A percentile compares a stretch with the other conserved stretches of the same genome.
phyloP scores from a whole-genome alignment of 2,113 vertebrate species.

The Madoqua kirkii region DNA sequence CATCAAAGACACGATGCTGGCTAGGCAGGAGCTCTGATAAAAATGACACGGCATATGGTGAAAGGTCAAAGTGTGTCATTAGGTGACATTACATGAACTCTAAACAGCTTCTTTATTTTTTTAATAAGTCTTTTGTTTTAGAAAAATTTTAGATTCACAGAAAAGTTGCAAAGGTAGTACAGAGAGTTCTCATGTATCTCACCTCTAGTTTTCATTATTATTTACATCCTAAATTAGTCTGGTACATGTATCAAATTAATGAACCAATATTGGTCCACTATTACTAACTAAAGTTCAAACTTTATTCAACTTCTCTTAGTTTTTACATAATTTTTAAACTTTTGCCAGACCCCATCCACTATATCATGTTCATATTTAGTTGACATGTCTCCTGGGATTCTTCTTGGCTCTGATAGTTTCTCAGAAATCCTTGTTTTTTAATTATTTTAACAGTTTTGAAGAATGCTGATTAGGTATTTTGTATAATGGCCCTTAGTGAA shows the following conservation, averaged over 20 bases:
- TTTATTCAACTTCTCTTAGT: background rate
- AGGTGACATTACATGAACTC: background rate
- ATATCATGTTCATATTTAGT: background rate
- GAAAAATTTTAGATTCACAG: background rate
- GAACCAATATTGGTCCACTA: background rate
- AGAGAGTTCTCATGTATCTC: background rate
- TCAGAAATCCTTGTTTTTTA: background rate
- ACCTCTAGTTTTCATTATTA: background rate
- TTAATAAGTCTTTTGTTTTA: background rate
- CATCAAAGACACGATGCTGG: background rate
- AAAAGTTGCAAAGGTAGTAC: background rate
- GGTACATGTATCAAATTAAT: background rate
- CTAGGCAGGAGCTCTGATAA: background rate
- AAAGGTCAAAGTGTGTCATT: background rate
- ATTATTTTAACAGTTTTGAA: background rate
- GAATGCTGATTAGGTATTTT: background rate
- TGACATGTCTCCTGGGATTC: background rate
- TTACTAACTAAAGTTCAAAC: background rate
- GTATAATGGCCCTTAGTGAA: background rate
- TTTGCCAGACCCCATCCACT: background rate
- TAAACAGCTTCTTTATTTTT: background rate
- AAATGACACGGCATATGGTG: background rate
- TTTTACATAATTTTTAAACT: background rate
- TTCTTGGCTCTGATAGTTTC: background rate
- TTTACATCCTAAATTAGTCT: background rate